Evolutionary conservation across 2,113 vertebrate genomes (phyloP), one percentile per base, ranked within the genome.

Genomic region (Hemicordylus capensis): DNA sequence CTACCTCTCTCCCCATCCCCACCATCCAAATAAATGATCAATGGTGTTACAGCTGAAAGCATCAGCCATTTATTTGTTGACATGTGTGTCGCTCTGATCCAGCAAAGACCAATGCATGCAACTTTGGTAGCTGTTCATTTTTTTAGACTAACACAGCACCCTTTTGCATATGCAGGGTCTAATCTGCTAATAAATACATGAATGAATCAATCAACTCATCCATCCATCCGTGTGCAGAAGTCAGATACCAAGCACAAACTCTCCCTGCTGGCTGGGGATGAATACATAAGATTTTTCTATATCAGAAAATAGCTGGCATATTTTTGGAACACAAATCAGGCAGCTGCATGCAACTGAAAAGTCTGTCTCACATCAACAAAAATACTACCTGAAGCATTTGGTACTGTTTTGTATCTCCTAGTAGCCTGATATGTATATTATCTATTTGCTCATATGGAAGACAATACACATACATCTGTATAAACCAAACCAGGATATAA

Each of bases 1-100:
- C 8, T 1, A 19, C 54, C 37, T 34, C 19, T 26, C 31, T 28
- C 58, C 72, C 61, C 22, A 10, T 0, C 79, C 1, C 0, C 8
- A 59, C 28, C 73, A 64, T 31, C 1, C 3, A 39, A 4, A 54
- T 31, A 84, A 67, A 39, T 24, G 80, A 59, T 34, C 22, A 66
- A 72, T 37, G 15, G 20, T 64, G 7, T 48, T 31, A 48, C 31
- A 48, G 64, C 42, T 72, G 39, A 58, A 85, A 85, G 31, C 37
- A 42, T 4, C 19, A 46, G 17, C 7, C 39, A 67, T 22, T 2
- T 42, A 74, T 69, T 42, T 69, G 8, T 19, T 69, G 67, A 15
- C 34, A 20, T 83, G 19, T 14, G 14, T 54, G 4, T 5, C 22
- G 2, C 26, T 85, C 28, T 44, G 39, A 19, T 58, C 39, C 31